Base-by-base conservation (phyloP, 2,797 vertebrate species). In the Euthynnus affinis region DNA sequence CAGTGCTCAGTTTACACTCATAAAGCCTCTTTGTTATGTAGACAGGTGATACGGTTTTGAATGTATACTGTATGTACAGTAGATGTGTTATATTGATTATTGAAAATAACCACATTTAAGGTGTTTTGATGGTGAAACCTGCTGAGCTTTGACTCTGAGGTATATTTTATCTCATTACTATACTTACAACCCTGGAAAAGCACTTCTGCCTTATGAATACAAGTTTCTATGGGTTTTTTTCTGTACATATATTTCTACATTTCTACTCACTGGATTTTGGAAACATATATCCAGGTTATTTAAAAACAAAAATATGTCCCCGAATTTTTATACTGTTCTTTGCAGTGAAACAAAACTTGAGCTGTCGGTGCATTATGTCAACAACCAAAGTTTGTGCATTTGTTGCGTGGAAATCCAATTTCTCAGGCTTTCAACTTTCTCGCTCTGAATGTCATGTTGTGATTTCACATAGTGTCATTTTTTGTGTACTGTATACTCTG, bases 381-480 rank as follows among this genome's bases (percentile, higher is more conserved):
- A 78, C 88, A 86, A 94, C 95, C 95, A 95, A 95, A 96, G 91
- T 92, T 86, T 89, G 76, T 78, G 79, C 56, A 22, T 80, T 68
- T 85, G 49, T 80, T 76, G 49, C 25, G 58, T 83, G 72, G 66
- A 80, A 79, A 82, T 87, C 76, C 17, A 58, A 84, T 92, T 88
- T 94, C 93, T 95, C 93, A 94, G 92, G 93, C 91, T 90, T 80
- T 83, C 27, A 23, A 78, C 42, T 67, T 83, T 83, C 60, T 83
- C 81, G 78, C 79, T 91, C 87, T 92, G 91, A 95, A 92, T 94
- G 92, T 95, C 80, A 73, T 59, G 59, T 72, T 51, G 57, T 88
- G 25, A 58, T 73, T 78, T 84, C 58, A 51, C 75, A 40, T 23
- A 20, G 59, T 76, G 74, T 84, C 59, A 60, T 42, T 86, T 57